Evolutionary conservation across 2,888 invertebrate genomes (phyloP).

Genomic region (Koerneria pararmatus): DNA sequence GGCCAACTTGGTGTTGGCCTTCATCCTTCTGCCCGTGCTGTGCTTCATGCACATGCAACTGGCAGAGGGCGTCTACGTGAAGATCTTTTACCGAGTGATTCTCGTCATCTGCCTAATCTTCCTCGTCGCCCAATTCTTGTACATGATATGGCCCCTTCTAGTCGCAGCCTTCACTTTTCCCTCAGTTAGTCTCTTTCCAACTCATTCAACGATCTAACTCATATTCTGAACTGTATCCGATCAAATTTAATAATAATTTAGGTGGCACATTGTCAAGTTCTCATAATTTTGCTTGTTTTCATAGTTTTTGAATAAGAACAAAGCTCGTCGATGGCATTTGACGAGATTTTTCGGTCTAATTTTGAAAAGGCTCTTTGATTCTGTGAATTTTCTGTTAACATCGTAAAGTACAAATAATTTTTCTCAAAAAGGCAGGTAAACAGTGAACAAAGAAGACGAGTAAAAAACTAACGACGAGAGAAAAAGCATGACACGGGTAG

Average conservation of each 20-base stretch:
- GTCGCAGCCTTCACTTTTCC: slow-evolving; percentile 48
- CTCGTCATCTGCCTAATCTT: slow-evolving; percentile 44
- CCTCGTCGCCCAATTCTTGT: slow-evolving; percentile 47
- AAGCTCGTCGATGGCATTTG: too few relatives aligned
- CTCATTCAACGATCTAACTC: too few relatives aligned
- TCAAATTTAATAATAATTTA: not conserved
- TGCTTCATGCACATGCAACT: slow-evolving; percentile 34
- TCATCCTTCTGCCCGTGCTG: slow-evolving; percentile 36
- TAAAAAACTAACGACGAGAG: too few relatives aligned
- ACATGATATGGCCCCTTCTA: slow-evolving; percentile 49
- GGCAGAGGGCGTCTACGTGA: slow-evolving; percentile 42
- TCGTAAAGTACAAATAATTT: too few relatives aligned
- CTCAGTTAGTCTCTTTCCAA: slow-evolving; percentile 25
- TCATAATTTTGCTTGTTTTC: not conserved
- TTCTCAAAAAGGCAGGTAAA: too few relatives aligned
- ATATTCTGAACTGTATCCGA: not conserved
- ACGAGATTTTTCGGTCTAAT: too few relatives aligned
- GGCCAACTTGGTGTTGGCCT: slow-evolving; percentile 38
- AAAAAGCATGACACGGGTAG: too few relatives aligned
- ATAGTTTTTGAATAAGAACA: too few relatives aligned
- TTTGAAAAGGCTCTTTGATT: too few relatives aligned
- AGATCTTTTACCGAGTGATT: slow-evolving; percentile 38
- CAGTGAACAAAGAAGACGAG: too few relatives aligned
- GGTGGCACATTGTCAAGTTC: not conserved
- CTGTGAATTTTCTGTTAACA: too few relatives aligned